A percentile compares a stretch with the other conserved stretches of the same genome.
These are phyloP conservation scores for Lontra canadensis DNA, from an alignment of 2,113 vertebrate species.

Conservation along the genomic window DNA sequence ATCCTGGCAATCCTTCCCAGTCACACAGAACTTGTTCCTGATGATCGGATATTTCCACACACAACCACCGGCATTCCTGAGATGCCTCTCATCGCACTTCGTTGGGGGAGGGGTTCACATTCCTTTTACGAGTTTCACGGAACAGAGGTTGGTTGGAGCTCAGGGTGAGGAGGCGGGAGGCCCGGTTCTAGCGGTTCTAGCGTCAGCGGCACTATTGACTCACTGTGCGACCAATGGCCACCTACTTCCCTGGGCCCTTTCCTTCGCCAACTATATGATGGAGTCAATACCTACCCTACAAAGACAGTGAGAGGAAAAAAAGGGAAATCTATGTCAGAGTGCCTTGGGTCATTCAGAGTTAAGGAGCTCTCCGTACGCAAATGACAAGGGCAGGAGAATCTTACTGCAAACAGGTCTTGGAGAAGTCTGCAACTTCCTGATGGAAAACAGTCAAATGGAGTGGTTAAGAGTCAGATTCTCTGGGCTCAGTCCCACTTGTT, in stretches of 20 bases:
- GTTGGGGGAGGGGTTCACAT: neutral
- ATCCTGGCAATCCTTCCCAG: neutral
- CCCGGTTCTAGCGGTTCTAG: neutral
- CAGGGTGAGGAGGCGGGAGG: neutral
- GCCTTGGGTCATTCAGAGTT: neutral
- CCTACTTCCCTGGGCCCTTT: neutral
- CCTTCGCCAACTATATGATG: neutral
- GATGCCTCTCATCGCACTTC: neutral
- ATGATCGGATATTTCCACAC: neutral
- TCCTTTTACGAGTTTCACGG: neutral
- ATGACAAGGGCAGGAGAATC: neutral
- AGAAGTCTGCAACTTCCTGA: neutral
- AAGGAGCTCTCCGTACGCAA: neutral
- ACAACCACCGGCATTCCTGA: neutral
- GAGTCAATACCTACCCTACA: neutral
- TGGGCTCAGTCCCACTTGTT: neutral
- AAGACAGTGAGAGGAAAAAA: neutral
- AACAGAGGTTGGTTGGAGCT: neutral
- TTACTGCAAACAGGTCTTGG: neutral
- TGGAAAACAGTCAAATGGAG: neutral
- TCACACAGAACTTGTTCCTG: neutral
- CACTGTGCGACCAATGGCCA: neutral
- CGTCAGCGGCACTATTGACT: neutral
- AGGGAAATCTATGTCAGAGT: neutral
- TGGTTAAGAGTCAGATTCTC: neutral